Evolutionary conservation across 2,888 invertebrate species (phyloP).

Genomic region (Glyphotaelius pellucidus): DNA sequence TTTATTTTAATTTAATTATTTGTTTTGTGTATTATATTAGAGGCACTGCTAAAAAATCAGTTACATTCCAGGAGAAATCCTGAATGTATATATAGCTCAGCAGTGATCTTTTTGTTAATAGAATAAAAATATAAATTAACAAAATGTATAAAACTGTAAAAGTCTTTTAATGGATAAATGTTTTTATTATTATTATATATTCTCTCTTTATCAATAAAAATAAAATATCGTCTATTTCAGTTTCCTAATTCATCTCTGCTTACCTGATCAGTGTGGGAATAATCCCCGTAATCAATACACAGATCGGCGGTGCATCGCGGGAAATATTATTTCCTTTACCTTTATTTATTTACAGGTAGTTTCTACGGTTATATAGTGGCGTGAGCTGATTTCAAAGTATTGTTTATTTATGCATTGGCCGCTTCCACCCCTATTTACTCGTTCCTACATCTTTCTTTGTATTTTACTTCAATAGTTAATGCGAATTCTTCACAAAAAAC

Average conservation of each 20-base stretch:
- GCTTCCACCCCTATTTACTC: not conserved
- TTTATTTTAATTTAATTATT: too few relatives aligned
- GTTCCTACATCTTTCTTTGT: not conserved
- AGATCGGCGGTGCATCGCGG: conserved; percentile 29
- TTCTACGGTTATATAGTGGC: not conserved
- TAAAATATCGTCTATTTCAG: too few relatives aligned
- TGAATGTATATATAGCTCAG: too few relatives aligned
- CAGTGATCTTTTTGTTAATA: too few relatives aligned
- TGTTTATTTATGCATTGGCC: not conserved
- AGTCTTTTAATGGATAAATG: too few relatives aligned
- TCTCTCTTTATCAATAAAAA: too few relatives aligned
- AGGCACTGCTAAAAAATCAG: too few relatives aligned
- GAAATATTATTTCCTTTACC: conserved; percentile 4
- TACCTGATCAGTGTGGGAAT: conserved; percentile 30
- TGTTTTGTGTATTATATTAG: too few relatives aligned
- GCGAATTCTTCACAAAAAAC: not conserved
- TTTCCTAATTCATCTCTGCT: not conserved
- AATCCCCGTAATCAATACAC: conserved; percentile 17
- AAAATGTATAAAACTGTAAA: too few relatives aligned
- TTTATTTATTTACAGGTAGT: not conserved
- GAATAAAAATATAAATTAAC: too few relatives aligned
- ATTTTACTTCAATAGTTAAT: not conserved
- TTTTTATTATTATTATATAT: too few relatives aligned
- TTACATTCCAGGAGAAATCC: too few relatives aligned
- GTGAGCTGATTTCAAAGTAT: not conserved